Evolutionary conservation across 1,140 invertebrate genomes (phyloP).

Genomic region (Acromyrmex echinatior): DNA sequence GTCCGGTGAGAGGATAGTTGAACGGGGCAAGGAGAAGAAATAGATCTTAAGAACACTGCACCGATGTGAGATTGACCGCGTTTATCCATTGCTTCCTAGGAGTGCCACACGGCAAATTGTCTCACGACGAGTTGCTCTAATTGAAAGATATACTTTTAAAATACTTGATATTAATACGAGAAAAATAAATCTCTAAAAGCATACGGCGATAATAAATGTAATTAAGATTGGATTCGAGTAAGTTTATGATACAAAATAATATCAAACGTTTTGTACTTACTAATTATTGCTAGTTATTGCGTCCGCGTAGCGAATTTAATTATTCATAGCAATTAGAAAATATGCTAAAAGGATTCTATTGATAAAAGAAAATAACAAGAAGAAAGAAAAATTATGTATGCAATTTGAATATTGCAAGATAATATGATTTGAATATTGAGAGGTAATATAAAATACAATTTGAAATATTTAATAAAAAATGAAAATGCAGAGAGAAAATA

Average conservation of each 20-base stretch:
- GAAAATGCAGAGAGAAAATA: not conserved
- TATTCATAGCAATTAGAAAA: slow-evolving; percentile 7
- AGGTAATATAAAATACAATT: not conserved
- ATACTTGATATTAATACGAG: slow-evolving; percentile 7
- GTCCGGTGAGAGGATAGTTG: slow-evolving; percentile 10
- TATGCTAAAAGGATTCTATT: not conserved
- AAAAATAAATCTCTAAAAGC: slow-evolving; percentile 19
- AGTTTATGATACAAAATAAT: not conserved
- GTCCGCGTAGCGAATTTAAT: not conserved
- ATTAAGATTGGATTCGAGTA: slow-evolving; percentile 10
- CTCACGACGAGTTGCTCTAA: slow-evolving; percentile 1
- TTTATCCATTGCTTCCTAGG: slow-evolving; percentile 27
- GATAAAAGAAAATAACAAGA: slow-evolving; percentile 14
- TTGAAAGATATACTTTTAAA: not conserved
- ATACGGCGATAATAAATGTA: not conserved
- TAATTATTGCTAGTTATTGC: slow-evolving; percentile 1
- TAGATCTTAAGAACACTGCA: slow-evolving; percentile 26
- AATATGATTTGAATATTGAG: not conserved
- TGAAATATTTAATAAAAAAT: not conserved
- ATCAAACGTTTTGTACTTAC: not conserved
- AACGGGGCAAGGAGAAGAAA: not conserved
- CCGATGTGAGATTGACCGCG: slow-evolving; percentile 44
- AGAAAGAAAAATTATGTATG: not conserved
- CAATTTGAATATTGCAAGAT: not conserved
- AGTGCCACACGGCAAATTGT: slow-evolving; percentile 27